Evolutionary conservation across 2,888 invertebrate species (phyloP), one percentile per base, ranked within the genome.

Genomic region (Sphecodes monilicornis): DNA sequence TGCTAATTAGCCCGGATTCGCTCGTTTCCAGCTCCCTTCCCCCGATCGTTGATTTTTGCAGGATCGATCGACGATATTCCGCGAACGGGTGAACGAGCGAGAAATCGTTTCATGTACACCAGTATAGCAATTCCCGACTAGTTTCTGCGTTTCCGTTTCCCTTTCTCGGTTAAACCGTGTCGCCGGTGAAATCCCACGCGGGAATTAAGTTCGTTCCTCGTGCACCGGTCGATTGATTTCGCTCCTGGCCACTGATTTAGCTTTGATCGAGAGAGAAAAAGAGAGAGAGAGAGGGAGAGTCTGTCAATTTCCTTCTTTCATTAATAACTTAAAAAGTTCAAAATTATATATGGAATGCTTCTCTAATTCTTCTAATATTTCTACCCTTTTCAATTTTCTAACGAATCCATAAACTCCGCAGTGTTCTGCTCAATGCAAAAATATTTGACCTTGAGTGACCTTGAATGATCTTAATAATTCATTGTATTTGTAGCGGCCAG

Each of bases 1-100:
- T 46, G 50, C 74, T 79, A 82, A 82, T 82, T 82, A 70, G 46
- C 68, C 18, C 39, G 75, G 66, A 66, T 46, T 41, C 46, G 32
- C 46, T 29, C 43, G 29, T 32, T 70, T 41, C 74, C 64, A 29
- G 29, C 26, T 26, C 26, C 6, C 3, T 6, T n/a, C 75, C 8
- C 41, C 10, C 11, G 75, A 64, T 64, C 32, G 43, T 8, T 75
- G 43, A 36, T 60, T 57, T 60, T 72, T 72, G 66, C 41, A 22
- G 22, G 10, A 36, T 22, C 66, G 66, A 64, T 66, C 36, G 36
- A 39, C 8, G 36, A 66, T 36, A 32, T 64, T 32, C 22, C 66
- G 66, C 18, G 36, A 36, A 3, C 36, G 1, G 3, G 22, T 10
- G 50, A 50, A 50, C 50, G 22, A 32, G 32, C 13, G 64, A 18